Conservation (phyloP, 1,140 invertebrate species). For the Bursaphelenchus mucronatus region DNA sequence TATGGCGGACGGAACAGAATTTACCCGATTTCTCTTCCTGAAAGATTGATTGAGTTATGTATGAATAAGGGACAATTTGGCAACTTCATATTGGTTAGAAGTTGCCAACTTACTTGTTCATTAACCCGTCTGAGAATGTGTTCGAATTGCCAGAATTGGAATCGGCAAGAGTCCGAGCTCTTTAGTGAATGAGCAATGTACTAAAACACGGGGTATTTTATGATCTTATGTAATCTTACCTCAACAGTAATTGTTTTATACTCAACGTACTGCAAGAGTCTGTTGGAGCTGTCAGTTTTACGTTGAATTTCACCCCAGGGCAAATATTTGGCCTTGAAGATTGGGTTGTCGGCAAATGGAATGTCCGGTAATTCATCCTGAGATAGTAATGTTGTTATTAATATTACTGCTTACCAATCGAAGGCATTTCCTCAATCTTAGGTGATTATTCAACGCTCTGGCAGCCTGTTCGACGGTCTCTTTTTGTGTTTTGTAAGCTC, state of each 20-base stretch:
- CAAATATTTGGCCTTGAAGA: conserved; percentile 50
- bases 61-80: too few relatives aligned
- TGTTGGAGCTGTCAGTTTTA: conserved; percentile 49
- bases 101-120: conserved; percentile 41
- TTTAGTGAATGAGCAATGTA: conserved; percentile 52
- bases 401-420: conserved; percentile 38
- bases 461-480: conserved; percentile 55
- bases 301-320: conserved; percentile 51
- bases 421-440: conserved; percentile 54
- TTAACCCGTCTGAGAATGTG: conserved; percentile 59
- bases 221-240: conserved; percentile 27
- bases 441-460: conserved; percentile 51
- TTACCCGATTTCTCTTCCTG: conserved; percentile 52
- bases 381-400: conserved; percentile 17
- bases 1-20: conserved; percentile 51
- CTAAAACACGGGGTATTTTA: conserved; percentile 38
- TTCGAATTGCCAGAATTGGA: conserved; percentile 60
- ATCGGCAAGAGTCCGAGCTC: conserved; percentile 54
- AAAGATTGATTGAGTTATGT: background rate
- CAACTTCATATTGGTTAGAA: too few relatives aligned
- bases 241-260: conserved; percentile 57
- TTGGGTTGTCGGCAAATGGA: conserved; percentile 57
- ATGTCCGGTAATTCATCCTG: conserved; percentile 53
- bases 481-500: conserved; percentile 40
- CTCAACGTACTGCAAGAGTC: conserved; percentile 59